A percentile compares a stretch with the other conserved stretches of the same genome.
Conservation (phyloP, 35 echinoderm and acorn worm genomes). For the Patiria miniata region DNA sequence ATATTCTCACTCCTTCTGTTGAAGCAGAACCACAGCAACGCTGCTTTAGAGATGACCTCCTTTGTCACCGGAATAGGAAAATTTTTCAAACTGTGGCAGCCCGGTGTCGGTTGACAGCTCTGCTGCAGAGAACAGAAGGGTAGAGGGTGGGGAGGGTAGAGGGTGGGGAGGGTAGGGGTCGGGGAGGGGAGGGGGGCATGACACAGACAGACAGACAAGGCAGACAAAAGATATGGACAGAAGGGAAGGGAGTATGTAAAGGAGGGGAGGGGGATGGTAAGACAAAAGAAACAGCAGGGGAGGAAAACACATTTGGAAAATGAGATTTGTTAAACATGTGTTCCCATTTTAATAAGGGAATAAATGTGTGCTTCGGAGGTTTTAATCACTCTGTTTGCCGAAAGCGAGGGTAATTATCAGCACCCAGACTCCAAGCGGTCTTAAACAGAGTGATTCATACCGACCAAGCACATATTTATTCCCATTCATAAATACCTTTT, state of each 20-base stretch:
- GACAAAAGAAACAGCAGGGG: not conserved
- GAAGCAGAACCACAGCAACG: not conserved
- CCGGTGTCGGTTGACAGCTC: not conserved
- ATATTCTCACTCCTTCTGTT: not conserved
- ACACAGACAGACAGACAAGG: not conserved
- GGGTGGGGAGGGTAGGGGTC: not conserved
- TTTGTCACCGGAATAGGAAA: constrained; percentile 47
- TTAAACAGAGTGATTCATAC: no score
- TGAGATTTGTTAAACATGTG: no score
- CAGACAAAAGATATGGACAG: not conserved
- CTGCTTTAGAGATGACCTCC: constrained; percentile 32
- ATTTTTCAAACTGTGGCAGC: constrained; percentile 47
- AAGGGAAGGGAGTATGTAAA: not conserved
- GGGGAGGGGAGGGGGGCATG: not conserved
- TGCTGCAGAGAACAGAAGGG: constrained; percentile 3
- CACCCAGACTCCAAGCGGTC: no score
- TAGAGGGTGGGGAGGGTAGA: not conserved
- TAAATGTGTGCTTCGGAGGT: no score
- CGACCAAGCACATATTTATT: no score
- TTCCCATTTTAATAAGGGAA: no score
- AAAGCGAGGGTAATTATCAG: no score
- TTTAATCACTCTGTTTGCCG: no score
- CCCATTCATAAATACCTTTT: no score
- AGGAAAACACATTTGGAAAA: no score
- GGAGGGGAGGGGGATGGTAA: not conserved